Evolutionary conservation across 92 coral and sea anemone species (phyloP), one percentile per base, ranked within the genome.

Genomic region (Isaurus tuberculatus): DNA sequence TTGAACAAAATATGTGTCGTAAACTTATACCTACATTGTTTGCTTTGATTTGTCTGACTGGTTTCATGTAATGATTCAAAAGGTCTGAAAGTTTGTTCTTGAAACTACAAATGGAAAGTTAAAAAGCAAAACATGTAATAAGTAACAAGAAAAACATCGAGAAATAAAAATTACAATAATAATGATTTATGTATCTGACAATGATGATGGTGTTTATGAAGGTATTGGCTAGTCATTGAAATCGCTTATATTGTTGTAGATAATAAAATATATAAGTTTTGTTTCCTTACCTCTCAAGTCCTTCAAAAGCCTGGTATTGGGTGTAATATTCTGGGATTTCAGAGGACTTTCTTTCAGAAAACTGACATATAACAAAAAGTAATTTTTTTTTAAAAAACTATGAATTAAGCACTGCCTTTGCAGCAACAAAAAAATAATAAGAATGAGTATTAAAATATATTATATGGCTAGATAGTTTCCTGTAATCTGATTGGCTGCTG

Each of bases 61-160:
- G 95, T 85, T 95, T 89, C 98, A 95, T 95, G 49, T 91, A 86
- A 40, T 90, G 42, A 85, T 93, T 90, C 48, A 91, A 86, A 75
- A 95, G 91, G 40, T 93, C 92, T 22, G 94, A 92, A 16, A 95
- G 32, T 25, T 79, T 80, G 71, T 72, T 70, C 66, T 92, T 94
- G 83, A 95, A 95, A 25, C 98, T 95, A 37, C 16, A 53, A 55
- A 68, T 19, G 7, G 63, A 55, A 55, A 20, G 23, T 55, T 2
- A 22, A 55, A 55, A 51, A 51, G 13, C 19, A n/a, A 23, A 20
- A 19, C 15, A 10, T 13, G 8, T n/a, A 57, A 57, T n/a, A 19
- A 42, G 44, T 5, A 37, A 65, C 10, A 65, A 25, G 65, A 58
- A 64, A 25, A 29, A 28, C 17, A 53, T 10, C 69, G 27, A 63